A percentile compares a stretch with the other conserved stretches of the same genome.
Evolutionary conservation across 2,888 invertebrate species (phyloP).

Genomic region (Tetragonula carbonaria): DNA sequence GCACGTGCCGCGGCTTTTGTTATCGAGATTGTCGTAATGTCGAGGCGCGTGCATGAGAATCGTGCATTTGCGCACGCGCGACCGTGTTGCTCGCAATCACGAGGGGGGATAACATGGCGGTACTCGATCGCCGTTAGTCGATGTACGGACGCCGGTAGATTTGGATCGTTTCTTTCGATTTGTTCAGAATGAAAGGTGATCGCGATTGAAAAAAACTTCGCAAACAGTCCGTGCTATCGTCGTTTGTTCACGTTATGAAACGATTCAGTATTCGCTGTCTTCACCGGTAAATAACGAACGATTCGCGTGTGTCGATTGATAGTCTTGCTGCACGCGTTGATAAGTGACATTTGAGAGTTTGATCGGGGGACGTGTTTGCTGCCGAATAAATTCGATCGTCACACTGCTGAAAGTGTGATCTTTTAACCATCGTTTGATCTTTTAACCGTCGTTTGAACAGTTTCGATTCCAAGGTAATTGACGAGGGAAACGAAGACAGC

Average conservation of each 20-base stretch:
- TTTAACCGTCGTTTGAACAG: constrained; percentile 12
- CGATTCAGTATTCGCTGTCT: neutral
- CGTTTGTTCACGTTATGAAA: neutral
- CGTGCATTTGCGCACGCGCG: constrained; percentile 57
- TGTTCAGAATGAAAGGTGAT: neutral
- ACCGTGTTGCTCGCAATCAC: constrained; percentile 44
- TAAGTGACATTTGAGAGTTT: constrained; percentile 40
- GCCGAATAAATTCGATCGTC: neutral
- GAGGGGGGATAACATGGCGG: constrained; percentile 59
- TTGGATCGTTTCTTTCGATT: constrained; percentile 12
- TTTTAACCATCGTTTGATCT: constrained; percentile 4
- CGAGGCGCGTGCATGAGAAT: constrained; percentile 55
- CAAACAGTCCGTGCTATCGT: neutral
- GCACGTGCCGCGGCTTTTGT: constrained; percentile 73
- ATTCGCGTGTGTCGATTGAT: neutral
- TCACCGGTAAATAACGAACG: neutral
- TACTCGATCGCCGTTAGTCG: constrained; percentile 59
- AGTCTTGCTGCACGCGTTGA: neutral
- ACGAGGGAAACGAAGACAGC: constrained; percentile 10
- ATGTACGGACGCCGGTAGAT: constrained; percentile 54
- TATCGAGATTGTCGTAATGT: constrained; percentile 71
- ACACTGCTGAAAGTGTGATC: constrained; percentile 6
- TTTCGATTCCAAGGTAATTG: constrained; percentile 26
- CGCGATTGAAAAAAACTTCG: neutral
- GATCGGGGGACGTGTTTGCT: constrained; percentile 9